Percentiles rank a stretch among this genome's conserved stretches.
These are phyloP conservation scores for Cacoxenus indagator DNA, from an alignment of 2,888 invertebrate genomes.

Conservation along the genomic window DNA sequence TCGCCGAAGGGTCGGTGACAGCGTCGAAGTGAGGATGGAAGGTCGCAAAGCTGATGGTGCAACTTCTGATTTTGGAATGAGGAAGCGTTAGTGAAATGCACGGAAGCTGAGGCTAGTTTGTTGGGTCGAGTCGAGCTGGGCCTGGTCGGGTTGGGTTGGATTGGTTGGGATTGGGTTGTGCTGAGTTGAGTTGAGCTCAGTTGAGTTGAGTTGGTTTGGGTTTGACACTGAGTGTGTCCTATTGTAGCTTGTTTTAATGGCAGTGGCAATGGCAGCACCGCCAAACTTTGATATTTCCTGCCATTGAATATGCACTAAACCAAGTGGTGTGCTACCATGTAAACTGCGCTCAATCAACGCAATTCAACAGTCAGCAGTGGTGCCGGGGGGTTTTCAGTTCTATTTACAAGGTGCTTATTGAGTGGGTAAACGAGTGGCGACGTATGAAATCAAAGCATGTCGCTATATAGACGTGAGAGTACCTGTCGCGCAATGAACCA, in stretches of 20 bases:
- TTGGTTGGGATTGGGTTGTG: neutral
- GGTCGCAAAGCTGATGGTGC: neutral
- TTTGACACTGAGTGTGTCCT: slow-evolving; percentile 27
- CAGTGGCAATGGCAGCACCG: neutral
- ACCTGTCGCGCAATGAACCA: slow-evolving; percentile 26
- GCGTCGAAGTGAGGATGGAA: neutral
- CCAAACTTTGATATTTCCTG: slow-evolving; percentile 56
- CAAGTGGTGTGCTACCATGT: slow-evolving; percentile 66
- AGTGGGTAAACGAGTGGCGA: slow-evolving; percentile 34
- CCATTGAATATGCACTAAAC: slow-evolving; percentile 63
- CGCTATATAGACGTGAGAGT: neutral
- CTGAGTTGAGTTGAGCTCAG: neutral
- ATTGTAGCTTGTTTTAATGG: slow-evolving; percentile 2
- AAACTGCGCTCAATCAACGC: slow-evolving; percentile 64
- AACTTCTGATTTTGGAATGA: neutral
- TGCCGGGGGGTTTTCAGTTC: neutral
- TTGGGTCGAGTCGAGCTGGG: too few relatives aligned
- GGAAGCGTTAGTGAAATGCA: too few relatives aligned
- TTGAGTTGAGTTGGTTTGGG: slow-evolving; percentile 10
- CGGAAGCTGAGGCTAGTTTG: too few relatives aligned
- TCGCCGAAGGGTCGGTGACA: too few relatives aligned
- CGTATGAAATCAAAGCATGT: slow-evolving; percentile 2
- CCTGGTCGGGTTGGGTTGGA: too few relatives aligned
- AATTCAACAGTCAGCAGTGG: slow-evolving; percentile 24
- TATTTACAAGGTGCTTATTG: neutral